A percentile compares a stretch with the other conserved stretches of the same genome.
Evolutionary conservation across 2,888 invertebrate genomes (phyloP).

Genomic region (Flabesymbios commensalis): DNA sequence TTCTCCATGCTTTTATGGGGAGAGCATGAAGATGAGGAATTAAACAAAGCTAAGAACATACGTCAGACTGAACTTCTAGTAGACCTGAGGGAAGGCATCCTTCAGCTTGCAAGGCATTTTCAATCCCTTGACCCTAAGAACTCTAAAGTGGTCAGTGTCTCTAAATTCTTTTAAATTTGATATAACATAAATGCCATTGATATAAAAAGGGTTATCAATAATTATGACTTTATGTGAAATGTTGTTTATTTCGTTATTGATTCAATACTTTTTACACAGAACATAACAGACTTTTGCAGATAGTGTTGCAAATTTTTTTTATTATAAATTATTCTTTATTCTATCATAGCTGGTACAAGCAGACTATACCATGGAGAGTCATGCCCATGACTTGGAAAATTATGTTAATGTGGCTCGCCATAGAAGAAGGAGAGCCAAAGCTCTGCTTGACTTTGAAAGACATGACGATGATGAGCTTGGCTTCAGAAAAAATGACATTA

Average conservation of each 20-base stretch:
- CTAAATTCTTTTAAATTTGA: background rate
- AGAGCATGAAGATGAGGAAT: slow-evolving; percentile 57
- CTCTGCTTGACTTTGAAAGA: slow-evolving; percentile 93
- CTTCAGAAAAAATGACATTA: slow-evolving; percentile 97
- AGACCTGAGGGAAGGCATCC: slow-evolving; percentile 93
- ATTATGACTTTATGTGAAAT: too few species aligned
- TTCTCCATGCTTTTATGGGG: slow-evolving; percentile 77
- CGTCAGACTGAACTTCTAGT: slow-evolving; percentile 97
- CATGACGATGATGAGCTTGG: slow-evolving; percentile 98
- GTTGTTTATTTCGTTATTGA: too few species aligned
- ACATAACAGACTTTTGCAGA: too few species aligned
- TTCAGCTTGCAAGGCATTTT: slow-evolving; percentile 93
- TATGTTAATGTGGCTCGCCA: slow-evolving; percentile 76
- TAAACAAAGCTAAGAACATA: slow-evolving; percentile 85
- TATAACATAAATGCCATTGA: too few species aligned
- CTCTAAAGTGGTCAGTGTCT: slow-evolving; percentile 64
- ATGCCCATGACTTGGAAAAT: slow-evolving; percentile 89
- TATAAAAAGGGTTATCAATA: too few species aligned
- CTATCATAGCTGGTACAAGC: too few species aligned
- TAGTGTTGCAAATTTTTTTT: too few species aligned
- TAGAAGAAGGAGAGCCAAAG: slow-evolving; percentile 89
- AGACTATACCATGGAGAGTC: slow-evolving; percentile 94
- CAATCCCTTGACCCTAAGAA: slow-evolving; percentile 84
- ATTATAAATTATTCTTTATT: too few species aligned
- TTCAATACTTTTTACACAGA: too few species aligned